phyloP scores from a whole-genome alignment of 2,797 vertebrate species.

The Chrosomus eos region DNA sequence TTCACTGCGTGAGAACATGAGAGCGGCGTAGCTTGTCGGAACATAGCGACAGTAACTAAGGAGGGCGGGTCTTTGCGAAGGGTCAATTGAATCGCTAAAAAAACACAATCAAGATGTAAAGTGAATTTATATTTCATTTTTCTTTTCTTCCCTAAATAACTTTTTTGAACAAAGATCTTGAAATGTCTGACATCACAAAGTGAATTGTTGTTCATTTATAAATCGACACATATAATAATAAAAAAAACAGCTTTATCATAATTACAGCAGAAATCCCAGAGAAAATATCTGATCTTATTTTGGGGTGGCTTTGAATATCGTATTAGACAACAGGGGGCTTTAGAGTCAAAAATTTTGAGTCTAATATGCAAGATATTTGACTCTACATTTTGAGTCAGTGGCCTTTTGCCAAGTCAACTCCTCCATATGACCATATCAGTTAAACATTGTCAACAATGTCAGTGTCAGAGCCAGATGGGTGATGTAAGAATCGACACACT shows the following conservation, averaged over 20 bases:
- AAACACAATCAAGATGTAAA: not conserved
- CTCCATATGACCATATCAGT: constrained; percentile 50
- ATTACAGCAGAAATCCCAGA: not conserved
- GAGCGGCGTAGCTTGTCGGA: too few relatives aligned
- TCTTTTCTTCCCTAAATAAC: not conserved
- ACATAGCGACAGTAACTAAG: too few relatives aligned
- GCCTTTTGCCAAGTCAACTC: constrained; percentile 67
- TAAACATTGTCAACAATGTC: constrained; percentile 65
- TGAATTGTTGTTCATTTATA: not conserved
- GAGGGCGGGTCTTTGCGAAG: too few relatives aligned
- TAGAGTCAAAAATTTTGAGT: not conserved
- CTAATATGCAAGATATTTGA: not conserved
- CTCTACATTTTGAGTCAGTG: constrained; percentile 54
- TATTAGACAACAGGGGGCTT: too few relatives aligned
- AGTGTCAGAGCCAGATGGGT: constrained; percentile 66
- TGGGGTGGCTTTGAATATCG: not conserved
- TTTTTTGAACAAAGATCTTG: not conserved
- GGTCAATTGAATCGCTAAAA: not conserved
- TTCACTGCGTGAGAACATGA: too few relatives aligned
- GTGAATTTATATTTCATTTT: not conserved
- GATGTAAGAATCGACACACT: constrained; percentile 79
- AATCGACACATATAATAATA: not conserved
- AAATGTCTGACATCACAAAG: not conserved
- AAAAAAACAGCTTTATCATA: not conserved
- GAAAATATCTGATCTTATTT: not conserved